Percentiles rank a stretch among this genome's conserved stretches.
Conservation (phyloP, 2,888 invertebrate genomes). For the Acrocyrtus sp. region DNA sequence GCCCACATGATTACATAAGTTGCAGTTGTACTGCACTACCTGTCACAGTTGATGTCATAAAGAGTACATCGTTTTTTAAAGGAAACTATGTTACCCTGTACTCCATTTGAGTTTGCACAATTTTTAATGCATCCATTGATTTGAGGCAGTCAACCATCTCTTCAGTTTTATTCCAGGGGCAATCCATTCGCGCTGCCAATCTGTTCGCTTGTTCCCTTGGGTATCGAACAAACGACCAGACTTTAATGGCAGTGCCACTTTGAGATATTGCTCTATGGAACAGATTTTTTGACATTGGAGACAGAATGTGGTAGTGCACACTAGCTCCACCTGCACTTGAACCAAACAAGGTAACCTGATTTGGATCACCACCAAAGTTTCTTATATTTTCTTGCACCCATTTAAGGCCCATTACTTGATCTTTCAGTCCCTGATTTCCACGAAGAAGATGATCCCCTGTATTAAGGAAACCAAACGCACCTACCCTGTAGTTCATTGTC, state of each 20-base stretch:
- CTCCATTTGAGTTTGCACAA: conserved; percentile 52
- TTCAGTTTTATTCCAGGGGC: conserved; percentile 42
- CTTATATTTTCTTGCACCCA: conserved; percentile 38
- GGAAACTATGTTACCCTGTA: conserved; percentile 21
- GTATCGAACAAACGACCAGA: conserved; percentile 40
- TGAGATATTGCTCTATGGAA: conserved; percentile 51
- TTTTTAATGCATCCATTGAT: conserved; percentile 32
- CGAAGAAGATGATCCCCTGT: conserved; percentile 15
- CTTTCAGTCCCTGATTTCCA: conserved; percentile 44
- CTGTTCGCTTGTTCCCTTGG: conserved; percentile 47
- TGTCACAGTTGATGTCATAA: too few relatives aligned
- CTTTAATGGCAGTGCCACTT: conserved; percentile 53
- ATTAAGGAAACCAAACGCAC: conserved; percentile 31
- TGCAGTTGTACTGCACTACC: too few relatives aligned
- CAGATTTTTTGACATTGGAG: conserved; percentile 37
- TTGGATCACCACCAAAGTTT: conserved; percentile 41
- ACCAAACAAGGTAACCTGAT: conserved; percentile 28
- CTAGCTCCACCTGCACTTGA: conserved; percentile 41
- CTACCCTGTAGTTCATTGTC: conserved; percentile 45
- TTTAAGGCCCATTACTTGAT: conserved; percentile 28
- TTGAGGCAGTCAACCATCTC: conserved; percentile 50
- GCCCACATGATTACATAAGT: background rate
- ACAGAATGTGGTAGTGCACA: conserved; percentile 51
- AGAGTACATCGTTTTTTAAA: too few relatives aligned
- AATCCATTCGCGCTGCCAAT: conserved; percentile 41